Evolutionary conservation across 2,888 invertebrate species (phyloP), one percentile per base, ranked within the genome.

Genomic region (Agonopterix heracliana): DNA sequence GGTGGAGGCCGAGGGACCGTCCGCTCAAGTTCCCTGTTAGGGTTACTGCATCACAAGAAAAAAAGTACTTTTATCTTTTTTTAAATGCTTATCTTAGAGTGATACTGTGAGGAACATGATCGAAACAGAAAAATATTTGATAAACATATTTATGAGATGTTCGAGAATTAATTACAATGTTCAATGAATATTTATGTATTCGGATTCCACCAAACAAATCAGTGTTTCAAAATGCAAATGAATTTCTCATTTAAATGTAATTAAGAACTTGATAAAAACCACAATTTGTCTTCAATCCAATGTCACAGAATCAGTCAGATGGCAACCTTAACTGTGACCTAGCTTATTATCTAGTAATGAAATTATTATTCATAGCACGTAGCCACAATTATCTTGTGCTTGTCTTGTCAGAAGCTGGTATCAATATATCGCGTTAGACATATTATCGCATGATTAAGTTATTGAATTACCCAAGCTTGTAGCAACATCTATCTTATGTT

Each of bases 321-420:
- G 26, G 26, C 26, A 26, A 26, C n/a, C 17, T 40, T 40, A 40
- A 35, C 9, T 5, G 2, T 41, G 41, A 41, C 41, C 41, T 41
- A 41, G 46, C 46, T 41, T 41, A 46, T 46, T 46, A 41, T 26
- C 17, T 12, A 14, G 63, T 71, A 66, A 71, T 70, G 57, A 66
- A 71, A 74, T 78, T 77, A 75, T 69, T 79, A 81, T 78, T 77
- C 74, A 78, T 67, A 65, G 65, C 74, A 74, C 71, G 73, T 74
- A 63, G 55, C 61, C 54, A 66, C 64, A 70, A 74, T 76, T 71
- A 78, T 73, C 71, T 68, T 55, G 60, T 64, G 63, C 59, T 65
- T 63, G 63, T 64, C 61, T 54, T 61, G 54, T 53, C 63, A 63
- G 60, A 49, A 26, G 14, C 52, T 51, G 54, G 53, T 67, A 67